phyloP scores from a whole-genome alignment of 1,140 invertebrate species.

The Marisa cornuarietis region DNA sequence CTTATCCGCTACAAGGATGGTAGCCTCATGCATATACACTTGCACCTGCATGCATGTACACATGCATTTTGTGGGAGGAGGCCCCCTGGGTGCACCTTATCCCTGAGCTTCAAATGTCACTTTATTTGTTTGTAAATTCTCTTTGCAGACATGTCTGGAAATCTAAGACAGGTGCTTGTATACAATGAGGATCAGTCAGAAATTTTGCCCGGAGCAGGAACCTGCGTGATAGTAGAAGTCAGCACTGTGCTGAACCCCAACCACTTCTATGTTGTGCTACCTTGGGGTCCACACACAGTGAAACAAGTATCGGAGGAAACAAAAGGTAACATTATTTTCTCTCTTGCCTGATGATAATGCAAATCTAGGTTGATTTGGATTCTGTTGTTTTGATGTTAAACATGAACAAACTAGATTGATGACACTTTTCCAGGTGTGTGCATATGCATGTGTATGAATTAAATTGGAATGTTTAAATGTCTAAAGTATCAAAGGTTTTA shows the following conservation, averaged over 20 bases:
- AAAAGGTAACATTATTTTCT: slow-evolving; percentile 1
- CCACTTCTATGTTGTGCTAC: slow-evolving; percentile 51
- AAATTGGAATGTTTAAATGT: too few relatives aligned
- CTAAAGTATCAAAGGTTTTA: too few relatives aligned
- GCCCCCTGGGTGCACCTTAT: neutral
- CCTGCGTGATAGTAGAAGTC: slow-evolving; percentile 49
- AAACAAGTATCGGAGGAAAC: slow-evolving; percentile 25
- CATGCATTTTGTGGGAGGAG: too few relatives aligned
- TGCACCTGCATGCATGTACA: neutral
- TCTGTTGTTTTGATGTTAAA: too few relatives aligned
- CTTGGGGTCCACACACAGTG: slow-evolving; percentile 45
- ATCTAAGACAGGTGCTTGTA: slow-evolving; percentile 36
- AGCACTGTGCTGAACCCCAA: slow-evolving; percentile 43
- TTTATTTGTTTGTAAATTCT: neutral
- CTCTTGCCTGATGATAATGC: too few relatives aligned
- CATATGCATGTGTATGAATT: neutral
- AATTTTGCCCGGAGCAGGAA: slow-evolving; percentile 40
- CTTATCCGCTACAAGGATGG: too few relatives aligned
- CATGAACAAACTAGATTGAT: too few relatives aligned
- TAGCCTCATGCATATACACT: too few relatives aligned
- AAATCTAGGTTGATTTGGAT: too few relatives aligned
- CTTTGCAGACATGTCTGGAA: slow-evolving; percentile 39
- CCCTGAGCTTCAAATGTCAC: neutral
- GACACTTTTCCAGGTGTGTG: neutral
- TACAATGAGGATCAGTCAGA: slow-evolving; percentile 37